Base-by-base conservation (phyloP, 2,113 vertebrate species). In the Onychorhynchus coronatus region DNA sequence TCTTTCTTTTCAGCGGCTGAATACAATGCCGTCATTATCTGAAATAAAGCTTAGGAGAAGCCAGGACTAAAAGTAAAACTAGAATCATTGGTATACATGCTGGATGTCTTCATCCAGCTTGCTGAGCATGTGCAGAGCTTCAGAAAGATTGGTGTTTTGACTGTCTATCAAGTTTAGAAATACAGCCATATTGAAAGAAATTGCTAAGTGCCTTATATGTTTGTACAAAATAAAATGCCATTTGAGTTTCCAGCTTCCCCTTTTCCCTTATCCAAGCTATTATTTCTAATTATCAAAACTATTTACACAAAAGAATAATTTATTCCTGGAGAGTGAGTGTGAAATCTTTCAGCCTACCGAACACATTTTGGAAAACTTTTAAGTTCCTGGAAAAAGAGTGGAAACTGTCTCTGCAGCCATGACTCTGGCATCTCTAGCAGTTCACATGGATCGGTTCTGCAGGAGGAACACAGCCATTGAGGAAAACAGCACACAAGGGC, bases 401-500 rank as follows among this genome's bases (percentile, higher is more conserved):
- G 44, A 9, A 87, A 8, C 9, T 14, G 27, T 19, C 47, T 59
- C 20, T 58, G 50, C 67, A 42, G 0, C 1, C 7, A 0, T 2
- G 47, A 2, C 49, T 23, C 11, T 11, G 49, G 30, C 23, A 27
- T 31, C 62, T 58, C 42, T 10, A 31, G 61, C 27, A 12, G 76
- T 0, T 23, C 0, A 0, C 33, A 14, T 11, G 50, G 63, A 30
- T 63, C 4, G 2, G 42, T 23, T 78, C 72, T 44, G 42, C 35
- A 31, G 62, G 56, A 85, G 44, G 47, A 67, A 5, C 0, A 0
- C 41, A 56, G 41, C 42, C 2, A 0, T 8, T 7, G 73, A 50
- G 79, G 27, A 68, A 37, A 39, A 33, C 47, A 27, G 50, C 4
- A 0, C 0, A 0, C 0, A 1, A 63, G 35, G 55, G 9, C 1